Evolutionary conservation across 2,113 vertebrate species (phyloP).

Genomic region (Engraulis encrasicolus): DNA sequence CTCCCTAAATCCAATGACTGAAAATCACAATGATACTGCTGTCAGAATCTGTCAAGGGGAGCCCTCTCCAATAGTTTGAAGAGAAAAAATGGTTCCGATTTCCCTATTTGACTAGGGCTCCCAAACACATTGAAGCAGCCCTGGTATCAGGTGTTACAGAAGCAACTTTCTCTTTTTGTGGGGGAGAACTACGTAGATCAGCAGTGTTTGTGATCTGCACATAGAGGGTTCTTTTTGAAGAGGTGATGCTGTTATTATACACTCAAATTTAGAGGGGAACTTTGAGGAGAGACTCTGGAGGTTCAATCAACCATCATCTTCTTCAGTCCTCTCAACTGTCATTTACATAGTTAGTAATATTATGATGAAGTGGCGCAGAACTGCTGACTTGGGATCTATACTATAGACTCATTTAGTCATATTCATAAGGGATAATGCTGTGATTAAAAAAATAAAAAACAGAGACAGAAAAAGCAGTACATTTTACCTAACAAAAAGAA

Average conservation of each 20-base stretch:
- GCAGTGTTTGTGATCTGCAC: background rate
- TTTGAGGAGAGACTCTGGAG: background rate
- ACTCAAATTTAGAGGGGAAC: background rate
- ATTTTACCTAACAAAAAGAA: too few species aligned
- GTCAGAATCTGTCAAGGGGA: too few species aligned
- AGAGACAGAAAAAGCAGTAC: too few species aligned
- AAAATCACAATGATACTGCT: too few species aligned
- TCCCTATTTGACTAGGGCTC: too few species aligned
- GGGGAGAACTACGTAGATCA: background rate
- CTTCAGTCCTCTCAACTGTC: background rate
- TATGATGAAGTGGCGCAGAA: background rate
- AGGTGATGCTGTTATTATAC: background rate
- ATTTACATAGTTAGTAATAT: background rate
- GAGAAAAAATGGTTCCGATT: too few species aligned
- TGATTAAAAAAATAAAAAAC: background rate
- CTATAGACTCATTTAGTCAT: background rate
- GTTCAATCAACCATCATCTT: background rate
- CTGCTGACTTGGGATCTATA: background rate
- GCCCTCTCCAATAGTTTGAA: too few species aligned
- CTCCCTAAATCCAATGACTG: too few species aligned
- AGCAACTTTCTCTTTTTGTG: background rate
- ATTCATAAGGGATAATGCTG: background rate
- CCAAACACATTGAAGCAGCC: too few species aligned
- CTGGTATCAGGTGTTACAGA: too few species aligned
- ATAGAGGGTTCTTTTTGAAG: background rate